Percentiles rank a stretch among this genome's conserved stretches.
Evolutionary conservation across 2,113 vertebrate genomes (phyloP).

Genomic region (Spea bombifrons): DNA sequence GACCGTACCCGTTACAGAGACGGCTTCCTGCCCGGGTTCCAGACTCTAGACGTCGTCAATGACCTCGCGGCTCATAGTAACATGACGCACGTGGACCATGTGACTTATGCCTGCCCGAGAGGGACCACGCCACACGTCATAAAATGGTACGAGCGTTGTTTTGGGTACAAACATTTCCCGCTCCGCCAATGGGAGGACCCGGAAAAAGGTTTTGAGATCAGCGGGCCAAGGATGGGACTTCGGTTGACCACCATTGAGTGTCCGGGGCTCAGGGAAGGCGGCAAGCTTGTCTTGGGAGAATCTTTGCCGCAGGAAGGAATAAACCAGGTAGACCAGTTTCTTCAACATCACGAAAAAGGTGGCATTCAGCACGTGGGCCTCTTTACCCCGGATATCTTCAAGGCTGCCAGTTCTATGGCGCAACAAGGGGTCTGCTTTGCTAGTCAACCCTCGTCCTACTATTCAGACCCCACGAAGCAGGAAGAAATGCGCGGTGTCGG

Average conservation of each 20-base stretch:
- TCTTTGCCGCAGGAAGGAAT: slow-evolving; percentile 66
- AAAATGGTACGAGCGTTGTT: slow-evolving; percentile 80
- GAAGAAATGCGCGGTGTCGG: slow-evolving; percentile 76
- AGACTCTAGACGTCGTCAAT: slow-evolving; percentile 10
- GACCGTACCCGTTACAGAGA: slow-evolving; percentile 73
- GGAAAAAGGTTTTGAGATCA: slow-evolving; percentile 69
- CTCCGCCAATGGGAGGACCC: slow-evolving; percentile 72
- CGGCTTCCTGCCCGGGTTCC: slow-evolving; percentile 81
- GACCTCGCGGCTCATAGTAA: slow-evolving; percentile 33
- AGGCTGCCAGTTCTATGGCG: slow-evolving; percentile 62
- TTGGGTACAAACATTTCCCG: slow-evolving; percentile 82
- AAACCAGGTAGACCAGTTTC: slow-evolving; percentile 87
- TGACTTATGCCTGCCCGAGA: slow-evolving; percentile 76
- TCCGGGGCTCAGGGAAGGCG: slow-evolving; percentile 65
- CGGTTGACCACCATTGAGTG: slow-evolving; percentile 78
- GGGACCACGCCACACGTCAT: slow-evolving; percentile 62
- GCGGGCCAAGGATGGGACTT: slow-evolving; percentile 72
- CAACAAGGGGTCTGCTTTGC: slow-evolving; percentile 72
- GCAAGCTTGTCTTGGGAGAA: slow-evolving; percentile 84
- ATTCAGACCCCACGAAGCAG: slow-evolving; percentile 74
- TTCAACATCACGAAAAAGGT: slow-evolving; percentile 72
- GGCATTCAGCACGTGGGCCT: slow-evolving; percentile 89
- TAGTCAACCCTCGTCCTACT: slow-evolving; percentile 77
- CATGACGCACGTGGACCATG: slow-evolving; percentile 84
- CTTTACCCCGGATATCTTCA: slow-evolving; percentile 73